Evolutionary conservation across 2,113 vertebrate genomes (phyloP), one percentile per base, ranked within the genome.

Genomic region (Ciconia boyciana): DNA sequence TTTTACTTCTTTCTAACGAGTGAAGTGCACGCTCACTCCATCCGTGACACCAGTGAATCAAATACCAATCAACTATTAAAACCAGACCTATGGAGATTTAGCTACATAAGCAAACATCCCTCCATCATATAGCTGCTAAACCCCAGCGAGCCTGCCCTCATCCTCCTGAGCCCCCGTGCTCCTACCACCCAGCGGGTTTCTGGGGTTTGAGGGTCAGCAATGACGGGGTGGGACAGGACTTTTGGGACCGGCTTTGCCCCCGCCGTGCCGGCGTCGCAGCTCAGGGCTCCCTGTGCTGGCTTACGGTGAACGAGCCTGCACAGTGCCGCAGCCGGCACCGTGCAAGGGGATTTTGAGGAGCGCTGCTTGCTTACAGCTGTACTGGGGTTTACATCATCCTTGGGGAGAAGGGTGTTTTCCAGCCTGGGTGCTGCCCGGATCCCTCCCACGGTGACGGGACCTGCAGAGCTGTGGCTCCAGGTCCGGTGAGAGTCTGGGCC

Each of bases 221-320:
- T 2, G 34, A 43, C 0, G 1, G 19, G 28, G 18, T 28, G 36
- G 61, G 48, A 62, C 11, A 9, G 32, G 18, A 36, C 17, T 78
- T 84, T 43, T 4, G 58, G 74, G 43, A 7, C 17, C 0, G 0
- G 26, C 11, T 70, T 34, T 70, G n/a, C 10, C 54, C 61, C 25
- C 2, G 0, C 25, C 1, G 2, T 26, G 36, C 41, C 1, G 1
- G 6, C 31, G 58, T 6, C 1, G 0, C 51, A 57, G 57, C n/a
- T 72, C 49, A 0, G 0, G n/a, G 43, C 36, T 58, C 31, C 51
- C 34, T 8, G 12, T 16, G n/a, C 20, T 31, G 26, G 34, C 10
- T 41, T 8, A 34, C 1, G 2, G 14, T 31, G 25, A 31, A 49
- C 0, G 11, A 66, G 43, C 11, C 10, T 1, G 15, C 49, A 68